Evolutionary conservation across 2,888 invertebrate genomes (phyloP), one percentile per base, ranked within the genome.

Genomic region (Anthoptus insignis): DNA sequence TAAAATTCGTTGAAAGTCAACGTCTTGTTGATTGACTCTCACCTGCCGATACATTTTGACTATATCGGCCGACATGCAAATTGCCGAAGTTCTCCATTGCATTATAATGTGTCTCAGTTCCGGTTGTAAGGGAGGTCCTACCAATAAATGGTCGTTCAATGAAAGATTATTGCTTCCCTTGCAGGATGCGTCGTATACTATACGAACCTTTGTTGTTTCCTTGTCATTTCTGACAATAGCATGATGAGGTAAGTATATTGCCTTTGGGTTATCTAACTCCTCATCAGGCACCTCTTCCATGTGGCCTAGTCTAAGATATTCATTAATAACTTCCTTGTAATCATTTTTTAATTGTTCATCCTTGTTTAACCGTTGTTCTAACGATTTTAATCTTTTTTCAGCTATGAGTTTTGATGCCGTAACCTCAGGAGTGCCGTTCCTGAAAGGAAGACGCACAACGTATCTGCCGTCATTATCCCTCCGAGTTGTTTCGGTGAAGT

Each of bases 191-290:
- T n/a, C n/a, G n/a, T n/a, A n/a, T n/a, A n/a, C n/a, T n/a, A n/a
- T n/a, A n/a, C n/a, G n/a, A n/a, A n/a, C n/a, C n/a, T n/a, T n/a
- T n/a, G n/a, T n/a, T n/a, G n/a, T n/a, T n/a, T n/a, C n/a, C n/a
- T n/a, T n/a, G n/a, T n/a, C n/a, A n/a, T n/a, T n/a, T n/a, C n/a
- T n/a, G 27, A 27, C 27, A 5, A 27, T 7, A 7, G 27, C 27
- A 27, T 27, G 27, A 7, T 27, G 27, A 27, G 27, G 95, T 95
- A 84, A 92, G 93, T 47, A 14, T 27, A 27, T 7, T 7, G 27
- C 27, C 7, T 27, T 27, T 27, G 3, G 3, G 27, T 27, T 27
- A 27, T 27, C 3, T 27, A 27, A 5, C 7, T 27, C 7, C 5
- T 27, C 7, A 5, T 27, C 27, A 27, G 27, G 27, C 7, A 27